These are phyloP conservation scores for Aleadryas rufinucha DNA, from an alignment of 2,113 vertebrate species.

Conservation along the genomic window DNA sequence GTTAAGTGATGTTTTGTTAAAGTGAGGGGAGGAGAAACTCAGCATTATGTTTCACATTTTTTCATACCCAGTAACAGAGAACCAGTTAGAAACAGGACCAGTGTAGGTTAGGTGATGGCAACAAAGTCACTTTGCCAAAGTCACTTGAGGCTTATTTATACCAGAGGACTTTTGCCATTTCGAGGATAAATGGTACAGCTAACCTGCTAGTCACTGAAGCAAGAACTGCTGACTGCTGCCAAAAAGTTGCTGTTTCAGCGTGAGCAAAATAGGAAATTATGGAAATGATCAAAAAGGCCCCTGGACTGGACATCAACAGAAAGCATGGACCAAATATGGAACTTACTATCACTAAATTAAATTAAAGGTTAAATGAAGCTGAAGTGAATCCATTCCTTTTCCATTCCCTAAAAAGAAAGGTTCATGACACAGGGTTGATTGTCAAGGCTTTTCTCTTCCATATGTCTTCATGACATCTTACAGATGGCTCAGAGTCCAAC, in stretches of 20 bases:
- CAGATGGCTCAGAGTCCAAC: neutral
- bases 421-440: neutral
- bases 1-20: neutral
- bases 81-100: neutral
- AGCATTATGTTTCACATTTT: neutral
- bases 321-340: constrained; percentile 6
- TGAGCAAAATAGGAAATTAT: constrained; percentile 62
- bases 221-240: constrained; percentile 49
- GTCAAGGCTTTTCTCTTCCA: neutral
- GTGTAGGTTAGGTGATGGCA: neutral
- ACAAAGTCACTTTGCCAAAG: neutral
- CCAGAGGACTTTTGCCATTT: neutral
- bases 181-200: constrained; percentile 20
- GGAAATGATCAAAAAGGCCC: constrained; percentile 43
- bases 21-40: neutral
- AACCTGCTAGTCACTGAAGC: constrained; percentile 21
- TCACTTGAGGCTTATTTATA: neutral
- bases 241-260: constrained; percentile 58
- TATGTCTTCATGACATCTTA: neutral
- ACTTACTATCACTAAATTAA: neutral
- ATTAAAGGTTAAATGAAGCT: neutral
- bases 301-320: constrained; percentile 29
- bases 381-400: neutral
- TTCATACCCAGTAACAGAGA: neutral
- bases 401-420: neutral